Evolutionary conservation across 2,113 vertebrate species (phyloP).

Genomic region (Pitta sordida): DNA sequence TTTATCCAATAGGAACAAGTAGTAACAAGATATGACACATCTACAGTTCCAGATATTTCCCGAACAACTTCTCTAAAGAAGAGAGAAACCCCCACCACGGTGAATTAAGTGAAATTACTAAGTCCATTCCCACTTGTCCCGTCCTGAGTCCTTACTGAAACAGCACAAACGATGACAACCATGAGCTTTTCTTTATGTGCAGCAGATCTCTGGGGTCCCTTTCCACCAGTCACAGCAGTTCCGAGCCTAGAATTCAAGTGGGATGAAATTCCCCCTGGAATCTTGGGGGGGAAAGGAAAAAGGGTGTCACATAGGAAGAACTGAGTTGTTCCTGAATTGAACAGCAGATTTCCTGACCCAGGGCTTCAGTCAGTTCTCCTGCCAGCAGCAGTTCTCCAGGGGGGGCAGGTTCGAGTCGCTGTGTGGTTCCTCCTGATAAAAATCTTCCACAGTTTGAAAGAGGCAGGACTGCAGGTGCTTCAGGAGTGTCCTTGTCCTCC

Average conservation of each 20-base stretch:
- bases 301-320: not conserved
- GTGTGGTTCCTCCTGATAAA: not conserved
- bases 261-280: not conserved
- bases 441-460: not conserved
- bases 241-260: not conserved
- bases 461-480: not conserved
- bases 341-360: not conserved
- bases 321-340: not conserved
- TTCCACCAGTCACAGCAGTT: not conserved
- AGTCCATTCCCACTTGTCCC: not conserved
- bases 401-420: not conserved
- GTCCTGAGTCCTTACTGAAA: not conserved
- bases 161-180: not conserved
- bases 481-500: slow-evolving; percentile 15
- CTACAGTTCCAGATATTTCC: not conserved
- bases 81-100: fast-evolving
- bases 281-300: not conserved
- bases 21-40: not conserved
- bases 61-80: not conserved
- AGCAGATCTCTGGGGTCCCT: not conserved
- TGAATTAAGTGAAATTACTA: not conserved
- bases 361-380: not conserved
- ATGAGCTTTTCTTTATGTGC: not conserved
- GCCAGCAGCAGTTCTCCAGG: not conserved
- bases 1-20: not conserved